These are phyloP conservation scores for Mustela nigripes DNA, from an alignment of 2,113 vertebrate species.

Conservation along the genomic window DNA sequence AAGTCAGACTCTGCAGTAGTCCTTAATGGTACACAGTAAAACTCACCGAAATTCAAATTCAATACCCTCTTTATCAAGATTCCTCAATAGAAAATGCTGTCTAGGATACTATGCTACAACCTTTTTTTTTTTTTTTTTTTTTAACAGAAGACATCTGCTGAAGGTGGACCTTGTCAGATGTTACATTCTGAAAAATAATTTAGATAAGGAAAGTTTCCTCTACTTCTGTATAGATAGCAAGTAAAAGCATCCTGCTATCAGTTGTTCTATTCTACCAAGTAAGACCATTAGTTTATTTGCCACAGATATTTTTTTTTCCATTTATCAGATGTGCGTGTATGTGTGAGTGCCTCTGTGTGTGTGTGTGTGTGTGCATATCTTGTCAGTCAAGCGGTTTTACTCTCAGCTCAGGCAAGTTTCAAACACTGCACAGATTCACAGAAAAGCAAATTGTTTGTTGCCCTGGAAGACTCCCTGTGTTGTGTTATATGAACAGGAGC, in stretches of 20 bases:
- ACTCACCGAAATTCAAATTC: not conserved
- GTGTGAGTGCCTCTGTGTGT: not conserved
- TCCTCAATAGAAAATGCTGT: not conserved
- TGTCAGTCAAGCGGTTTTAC: not conserved
- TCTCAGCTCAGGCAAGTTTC: not conserved
- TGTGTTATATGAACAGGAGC: not conserved
- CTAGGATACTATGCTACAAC: fast-evolving
- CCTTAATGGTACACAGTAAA: not conserved
- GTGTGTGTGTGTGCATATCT: not conserved
- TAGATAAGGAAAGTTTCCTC: not conserved
- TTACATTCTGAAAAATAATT: not conserved
- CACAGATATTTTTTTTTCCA: not conserved
- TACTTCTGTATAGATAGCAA: not conserved
- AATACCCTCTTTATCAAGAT: too few relatives aligned
- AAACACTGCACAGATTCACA: not conserved
- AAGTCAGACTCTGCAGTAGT: not conserved
- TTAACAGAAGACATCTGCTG: not conserved
- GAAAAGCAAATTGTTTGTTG: not conserved
- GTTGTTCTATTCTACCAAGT: not conserved
- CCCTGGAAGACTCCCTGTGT: not conserved
- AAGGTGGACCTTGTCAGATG: not conserved
- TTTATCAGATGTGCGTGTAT: not conserved
- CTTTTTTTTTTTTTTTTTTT: not conserved
- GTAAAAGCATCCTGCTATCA: not conserved
- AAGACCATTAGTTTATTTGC: not conserved